Percentiles rank a stretch among this genome's conserved stretches.
Evolutionary conservation across 2,888 invertebrate species (phyloP).

Genomic region (Tethea ocularis): DNA sequence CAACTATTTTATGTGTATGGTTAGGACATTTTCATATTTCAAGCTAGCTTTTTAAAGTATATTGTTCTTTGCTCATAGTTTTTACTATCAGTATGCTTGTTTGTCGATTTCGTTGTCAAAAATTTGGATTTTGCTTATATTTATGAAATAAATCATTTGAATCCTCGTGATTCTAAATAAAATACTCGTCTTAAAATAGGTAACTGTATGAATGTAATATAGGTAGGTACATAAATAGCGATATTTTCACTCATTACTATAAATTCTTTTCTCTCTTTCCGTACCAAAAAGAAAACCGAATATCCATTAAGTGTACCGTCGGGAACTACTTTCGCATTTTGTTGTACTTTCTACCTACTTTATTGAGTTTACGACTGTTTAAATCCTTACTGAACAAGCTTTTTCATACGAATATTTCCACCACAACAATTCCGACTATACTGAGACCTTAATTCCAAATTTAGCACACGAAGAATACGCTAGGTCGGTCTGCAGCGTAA

Average conservation of each 20-base stretch:
- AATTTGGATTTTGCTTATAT: no score
- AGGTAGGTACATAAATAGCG: neutral
- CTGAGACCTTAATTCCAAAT: conserved; percentile 70
- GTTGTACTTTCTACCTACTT: neutral
- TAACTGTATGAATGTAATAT: neutral
- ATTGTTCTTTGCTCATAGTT: no score
- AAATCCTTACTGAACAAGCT: neutral
- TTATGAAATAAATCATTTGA: neutral
- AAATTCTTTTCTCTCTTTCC: conserved; percentile 2
- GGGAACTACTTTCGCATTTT: conserved; percentile 5
- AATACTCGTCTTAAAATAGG: neutral
- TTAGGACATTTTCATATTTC: neutral
- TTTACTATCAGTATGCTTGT: no score
- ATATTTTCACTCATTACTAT: neutral
- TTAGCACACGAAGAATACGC: conserved; percentile 65
- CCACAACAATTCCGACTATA: conserved; percentile 40
- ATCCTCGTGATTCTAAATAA: neutral
- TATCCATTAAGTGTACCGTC: neutral
- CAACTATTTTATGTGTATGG: neutral
- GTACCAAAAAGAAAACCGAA: neutral
- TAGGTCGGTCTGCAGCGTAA: conserved; percentile 41
- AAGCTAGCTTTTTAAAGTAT: no score
- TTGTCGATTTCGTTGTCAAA: no score
- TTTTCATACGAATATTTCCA: conserved; percentile 25
- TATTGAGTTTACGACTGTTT: conserved; percentile 3